phyloP scores from a whole-genome alignment of 2,113 vertebrate species.

The Euleptes europaea region DNA sequence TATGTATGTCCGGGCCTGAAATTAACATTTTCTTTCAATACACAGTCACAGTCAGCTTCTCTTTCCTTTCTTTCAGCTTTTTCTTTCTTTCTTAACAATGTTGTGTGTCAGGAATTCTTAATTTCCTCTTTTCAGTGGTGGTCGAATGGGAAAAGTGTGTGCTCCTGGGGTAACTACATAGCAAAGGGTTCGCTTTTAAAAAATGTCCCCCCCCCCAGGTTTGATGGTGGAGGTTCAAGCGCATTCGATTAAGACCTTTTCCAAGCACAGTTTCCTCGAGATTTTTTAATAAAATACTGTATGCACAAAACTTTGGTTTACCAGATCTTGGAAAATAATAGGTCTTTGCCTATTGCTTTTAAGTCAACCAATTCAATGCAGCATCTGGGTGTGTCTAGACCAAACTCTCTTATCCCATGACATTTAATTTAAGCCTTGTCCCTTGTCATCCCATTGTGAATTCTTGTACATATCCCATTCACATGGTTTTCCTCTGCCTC shows the following conservation, averaged over 20 bases:
- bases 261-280: not conserved
- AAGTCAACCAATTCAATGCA: not conserved
- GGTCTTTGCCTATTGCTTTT: not conserved
- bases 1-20: slow-evolving; percentile 38
- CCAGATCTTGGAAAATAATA: not conserved
- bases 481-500: too few relatives aligned
- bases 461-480: not conserved
- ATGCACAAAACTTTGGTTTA: not conserved
- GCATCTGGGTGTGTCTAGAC: not conserved
- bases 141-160: not conserved
- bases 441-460: not conserved
- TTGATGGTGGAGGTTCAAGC: not conserved
- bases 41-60: slow-evolving; percentile 44
- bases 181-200: not conserved
- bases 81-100: not conserved
- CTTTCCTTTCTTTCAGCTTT: slow-evolving; percentile 45
- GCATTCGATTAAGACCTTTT: not conserved
- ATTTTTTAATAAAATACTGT: not conserved
- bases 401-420: not conserved
- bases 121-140: slow-evolving; percentile 17
- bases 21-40: slow-evolving; percentile 55
- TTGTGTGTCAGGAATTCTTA: slow-evolving; percentile 44
- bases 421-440: not conserved
- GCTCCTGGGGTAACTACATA: not conserved
- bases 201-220: not conserved